Percentiles rank a stretch among this genome's conserved stretches.
Conservation (phyloP, 1,140 invertebrate genomes). For the Dysdera silvatica region DNA sequence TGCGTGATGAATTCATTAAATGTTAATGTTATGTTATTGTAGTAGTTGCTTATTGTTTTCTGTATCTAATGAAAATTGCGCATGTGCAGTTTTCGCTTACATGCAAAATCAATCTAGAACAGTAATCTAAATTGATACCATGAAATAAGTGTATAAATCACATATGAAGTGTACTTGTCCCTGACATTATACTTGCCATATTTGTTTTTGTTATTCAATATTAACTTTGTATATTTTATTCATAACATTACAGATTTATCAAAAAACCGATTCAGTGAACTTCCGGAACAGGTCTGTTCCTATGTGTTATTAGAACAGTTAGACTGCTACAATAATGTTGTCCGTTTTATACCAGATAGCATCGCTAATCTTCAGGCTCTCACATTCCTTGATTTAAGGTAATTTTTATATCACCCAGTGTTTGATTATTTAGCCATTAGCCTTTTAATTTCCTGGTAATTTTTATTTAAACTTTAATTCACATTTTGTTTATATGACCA, state of each 20-base stretch:
- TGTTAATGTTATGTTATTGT: no score
- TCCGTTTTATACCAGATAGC: conserved; percentile 72
- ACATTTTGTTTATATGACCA: background rate
- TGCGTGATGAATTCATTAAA: no score
- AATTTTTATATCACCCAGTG: conserved; percentile 24
- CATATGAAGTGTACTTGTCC: no score
- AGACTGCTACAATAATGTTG: conserved; percentile 81
- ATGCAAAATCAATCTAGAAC: no score
- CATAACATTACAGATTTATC: conserved; percentile 86
- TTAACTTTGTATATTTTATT: no score
- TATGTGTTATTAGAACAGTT: conserved; percentile 78
- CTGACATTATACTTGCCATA: no score
- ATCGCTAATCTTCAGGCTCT: conserved; percentile 72
- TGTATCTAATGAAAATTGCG: no score
- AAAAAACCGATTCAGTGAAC: conserved; percentile 79
- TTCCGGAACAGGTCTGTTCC: conserved; percentile 77
- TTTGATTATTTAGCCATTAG: background rate
- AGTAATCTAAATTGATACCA: no score
- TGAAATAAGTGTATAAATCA: no score
- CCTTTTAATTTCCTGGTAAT: background rate
- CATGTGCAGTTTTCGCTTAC: no score
- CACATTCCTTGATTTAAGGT: conserved; percentile 80
- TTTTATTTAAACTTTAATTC: background rate
- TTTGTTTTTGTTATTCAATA: no score
- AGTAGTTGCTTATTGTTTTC: no score